These are phyloP conservation scores for Leptonema lineaticorne DNA, from an alignment of 1,140 invertebrate species.

Conservation along the genomic window DNA sequence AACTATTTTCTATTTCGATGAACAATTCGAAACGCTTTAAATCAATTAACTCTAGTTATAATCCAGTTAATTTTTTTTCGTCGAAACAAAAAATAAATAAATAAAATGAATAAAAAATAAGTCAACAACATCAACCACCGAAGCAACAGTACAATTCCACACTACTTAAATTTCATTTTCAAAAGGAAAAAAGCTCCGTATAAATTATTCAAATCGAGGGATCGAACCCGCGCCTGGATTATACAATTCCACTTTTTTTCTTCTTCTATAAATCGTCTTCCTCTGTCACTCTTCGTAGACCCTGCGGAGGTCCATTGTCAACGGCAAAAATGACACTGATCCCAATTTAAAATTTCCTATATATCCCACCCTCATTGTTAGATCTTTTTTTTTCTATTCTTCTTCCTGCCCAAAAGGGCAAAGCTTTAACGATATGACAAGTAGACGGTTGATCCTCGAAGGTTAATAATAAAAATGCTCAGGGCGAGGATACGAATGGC, in stretches of 20 bases:
- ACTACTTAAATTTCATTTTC: constrained; percentile 30
- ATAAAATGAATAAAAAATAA: no score
- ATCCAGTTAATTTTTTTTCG: constrained; percentile 18
- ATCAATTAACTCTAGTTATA: constrained; percentile 13
- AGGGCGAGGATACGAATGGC: not conserved
- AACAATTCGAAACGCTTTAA: no score
- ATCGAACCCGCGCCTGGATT: constrained; percentile 11
- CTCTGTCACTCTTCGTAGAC: not conserved
- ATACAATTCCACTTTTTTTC: constrained; percentile 15
- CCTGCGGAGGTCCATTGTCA: constrained; percentile 32
- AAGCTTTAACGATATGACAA: constrained; percentile 14
- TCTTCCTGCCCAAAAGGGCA: constrained; percentile 4
- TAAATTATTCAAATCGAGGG: constrained; percentile 37
- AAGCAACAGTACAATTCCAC: not conserved
- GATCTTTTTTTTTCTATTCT: not conserved
- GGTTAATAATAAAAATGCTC: constrained; percentile 18
- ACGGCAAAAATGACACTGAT: constrained; percentile 38
- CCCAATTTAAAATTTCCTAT: constrained; percentile 38
- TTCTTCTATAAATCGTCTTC: no score
- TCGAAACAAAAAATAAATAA: no score
- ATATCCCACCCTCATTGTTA: constrained; percentile 16
- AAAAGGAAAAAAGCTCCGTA: constrained; percentile 23
- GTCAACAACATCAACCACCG: not conserved
- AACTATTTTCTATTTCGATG: no score
- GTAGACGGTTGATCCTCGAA: constrained; percentile 4